phyloP scores from a whole-genome alignment of 2,113 vertebrate genomes.

The Etheostoma spectabile region DNA sequence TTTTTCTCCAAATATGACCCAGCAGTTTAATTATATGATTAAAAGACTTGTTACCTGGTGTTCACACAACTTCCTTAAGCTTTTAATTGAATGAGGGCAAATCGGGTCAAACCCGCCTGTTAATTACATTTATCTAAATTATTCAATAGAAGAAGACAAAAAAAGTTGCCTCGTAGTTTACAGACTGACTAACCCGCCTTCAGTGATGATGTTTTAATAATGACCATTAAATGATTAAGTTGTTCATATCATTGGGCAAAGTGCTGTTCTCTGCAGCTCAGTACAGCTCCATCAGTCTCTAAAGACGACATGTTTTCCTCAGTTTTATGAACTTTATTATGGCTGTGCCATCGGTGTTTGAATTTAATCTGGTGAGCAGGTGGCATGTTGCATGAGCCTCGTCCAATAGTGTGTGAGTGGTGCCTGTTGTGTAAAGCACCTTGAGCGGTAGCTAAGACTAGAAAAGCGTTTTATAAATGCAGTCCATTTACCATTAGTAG shows the following conservation, averaged over 20 bases:
- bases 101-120: background rate
- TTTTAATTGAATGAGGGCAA: slow-evolving; percentile 18
- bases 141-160: slow-evolving; percentile 2
- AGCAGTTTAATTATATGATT: slow-evolving; percentile 37
- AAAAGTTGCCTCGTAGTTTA: background rate
- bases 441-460: too few relatives aligned
- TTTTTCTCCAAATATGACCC: slow-evolving; percentile 3
- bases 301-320: background rate
- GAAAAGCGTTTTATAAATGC: too few relatives aligned
- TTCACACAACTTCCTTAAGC: slow-evolving; percentile 22
- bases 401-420: too few relatives aligned
- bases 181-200: background rate
- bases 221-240: slow-evolving; percentile 14
- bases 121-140: slow-evolving; percentile 30
- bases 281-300: background rate
- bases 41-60: slow-evolving; percentile 23
- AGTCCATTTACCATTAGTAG: background rate
- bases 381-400: too few relatives aligned
- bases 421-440: too few relatives aligned
- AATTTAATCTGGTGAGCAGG: too few relatives aligned
- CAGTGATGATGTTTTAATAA: slow-evolving; percentile 17
- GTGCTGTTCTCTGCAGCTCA: background rate
- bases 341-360: too few relatives aligned
- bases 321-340: background rate
- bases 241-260: background rate